Percentiles rank a stretch among this genome's conserved stretches.
These are phyloP conservation scores for Trachops cirrhosus DNA, from an alignment of 2,797 vertebrate species.

Conservation along the genomic window DNA sequence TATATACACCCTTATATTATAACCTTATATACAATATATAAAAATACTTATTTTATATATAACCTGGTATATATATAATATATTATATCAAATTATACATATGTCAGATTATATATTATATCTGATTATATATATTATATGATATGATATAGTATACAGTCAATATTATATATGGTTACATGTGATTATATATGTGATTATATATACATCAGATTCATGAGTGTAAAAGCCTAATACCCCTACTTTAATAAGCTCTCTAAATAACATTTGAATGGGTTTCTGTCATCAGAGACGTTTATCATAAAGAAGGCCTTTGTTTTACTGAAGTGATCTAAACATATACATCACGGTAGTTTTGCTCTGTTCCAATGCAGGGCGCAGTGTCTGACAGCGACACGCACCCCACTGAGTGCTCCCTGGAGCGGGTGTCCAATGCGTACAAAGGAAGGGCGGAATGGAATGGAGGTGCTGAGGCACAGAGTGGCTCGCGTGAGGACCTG, in stretches of 20 bases:
- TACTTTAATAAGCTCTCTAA: slow-evolving; percentile 9
- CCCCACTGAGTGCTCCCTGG: not conserved
- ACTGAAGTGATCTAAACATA: not conserved
- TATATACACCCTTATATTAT: no score
- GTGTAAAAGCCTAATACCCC: not conserved
- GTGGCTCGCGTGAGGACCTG: not conserved
- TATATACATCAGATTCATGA: not conserved
- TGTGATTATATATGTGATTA: no score
- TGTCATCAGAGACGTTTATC: not conserved
- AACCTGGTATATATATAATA: no score
- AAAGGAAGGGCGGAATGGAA: not conserved
- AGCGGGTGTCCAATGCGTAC: not conserved
- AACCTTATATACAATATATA: no score
- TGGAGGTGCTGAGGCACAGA: not conserved
- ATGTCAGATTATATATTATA: no score
- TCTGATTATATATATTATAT: no score
- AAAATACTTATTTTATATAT: no score
- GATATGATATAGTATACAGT: no score
- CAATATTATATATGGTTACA: not conserved
- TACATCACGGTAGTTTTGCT: not conserved
- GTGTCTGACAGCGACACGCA: not conserved
- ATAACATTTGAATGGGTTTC: slow-evolving; percentile 1
- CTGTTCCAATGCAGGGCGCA: not conserved
- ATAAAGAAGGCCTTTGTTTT: slow-evolving; percentile 6
- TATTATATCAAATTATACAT: no score